phyloP scores from a whole-genome alignment of 2,113 vertebrate genomes.

The Pangasianodon hypophthalmus region DNA sequence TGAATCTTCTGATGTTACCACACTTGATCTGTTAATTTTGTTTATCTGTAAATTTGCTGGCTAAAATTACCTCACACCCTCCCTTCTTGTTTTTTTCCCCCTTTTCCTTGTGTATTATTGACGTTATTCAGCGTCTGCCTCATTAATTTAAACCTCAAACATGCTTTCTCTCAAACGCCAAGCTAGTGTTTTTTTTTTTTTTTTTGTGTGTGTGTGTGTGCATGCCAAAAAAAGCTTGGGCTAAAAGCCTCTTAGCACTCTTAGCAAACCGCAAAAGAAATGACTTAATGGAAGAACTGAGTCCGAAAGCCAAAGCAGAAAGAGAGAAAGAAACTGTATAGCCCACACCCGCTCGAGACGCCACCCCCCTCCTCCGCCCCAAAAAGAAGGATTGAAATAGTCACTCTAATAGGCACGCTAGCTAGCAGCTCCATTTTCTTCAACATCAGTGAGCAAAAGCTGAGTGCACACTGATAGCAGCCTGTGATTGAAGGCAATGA shows the following conservation, averaged over 20 bases:
- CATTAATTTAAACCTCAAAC: slow-evolving; percentile 57
- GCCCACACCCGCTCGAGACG: background rate
- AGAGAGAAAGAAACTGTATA: slow-evolving; percentile 48
- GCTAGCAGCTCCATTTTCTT: slow-evolving; percentile 55
- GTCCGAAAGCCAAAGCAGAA: slow-evolving; percentile 63
- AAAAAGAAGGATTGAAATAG: slow-evolving; percentile 57
- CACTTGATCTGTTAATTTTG: slow-evolving; percentile 47
- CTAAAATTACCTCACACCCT: slow-evolving; percentile 39
- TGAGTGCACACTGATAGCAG: slow-evolving; percentile 57
- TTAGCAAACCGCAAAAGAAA: slow-evolving; percentile 71
- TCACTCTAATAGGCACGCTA: slow-evolving; percentile 58
- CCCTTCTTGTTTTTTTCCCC: slow-evolving; percentile 23
- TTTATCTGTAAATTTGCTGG: slow-evolving; percentile 46
- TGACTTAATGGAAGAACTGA: slow-evolving; percentile 74
- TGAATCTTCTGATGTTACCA: slow-evolving; percentile 35
- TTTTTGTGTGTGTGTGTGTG: background rate
- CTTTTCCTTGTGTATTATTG: slow-evolving; percentile 41
- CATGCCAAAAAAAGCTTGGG: slow-evolving; percentile 54
- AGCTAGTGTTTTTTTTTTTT: slow-evolving; percentile 45
- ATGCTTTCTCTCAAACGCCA: slow-evolving; percentile 45
- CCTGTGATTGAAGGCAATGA: slow-evolving; percentile 50
- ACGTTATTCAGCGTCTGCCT: slow-evolving; percentile 55
- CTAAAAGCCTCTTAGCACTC: slow-evolving; percentile 77
- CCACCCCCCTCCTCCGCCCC: slow-evolving; percentile 40
- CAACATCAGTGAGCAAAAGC: slow-evolving; percentile 44